Percentiles rank a stretch among this genome's conserved stretches.
These are phyloP conservation scores for Cactoblastis cactorum DNA, from an alignment of 2,888 invertebrate species.

Conservation along the genomic window DNA sequence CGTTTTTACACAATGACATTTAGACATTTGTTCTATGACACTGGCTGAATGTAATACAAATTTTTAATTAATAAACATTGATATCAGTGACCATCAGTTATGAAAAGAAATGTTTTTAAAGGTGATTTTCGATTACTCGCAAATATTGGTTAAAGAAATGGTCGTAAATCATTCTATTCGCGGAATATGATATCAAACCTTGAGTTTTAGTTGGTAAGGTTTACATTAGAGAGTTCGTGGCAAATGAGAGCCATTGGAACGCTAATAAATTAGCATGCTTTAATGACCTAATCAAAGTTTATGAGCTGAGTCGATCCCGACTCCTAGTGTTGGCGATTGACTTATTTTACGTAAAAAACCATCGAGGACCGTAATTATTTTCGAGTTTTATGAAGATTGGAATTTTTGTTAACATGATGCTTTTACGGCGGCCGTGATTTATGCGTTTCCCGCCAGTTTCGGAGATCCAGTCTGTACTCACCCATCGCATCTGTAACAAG, in stretches of 20 bases:
- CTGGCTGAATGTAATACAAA: background rate
- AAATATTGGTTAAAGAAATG: conserved; percentile 36
- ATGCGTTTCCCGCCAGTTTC: conserved; percentile 54
- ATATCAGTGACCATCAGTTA: conserved; percentile 25
- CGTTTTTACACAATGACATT: background rate
- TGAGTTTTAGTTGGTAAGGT: conserved; percentile 45
- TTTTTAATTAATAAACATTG: background rate
- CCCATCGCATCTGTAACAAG: conserved; percentile 91
- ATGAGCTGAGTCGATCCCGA: conserved; percentile 74
- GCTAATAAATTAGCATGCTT: conserved; percentile 76
- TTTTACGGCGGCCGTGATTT: conserved; percentile 63
- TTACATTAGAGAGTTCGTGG: conserved; percentile 56
- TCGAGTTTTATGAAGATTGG: conserved; percentile 77
- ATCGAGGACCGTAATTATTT: conserved; percentile 62
- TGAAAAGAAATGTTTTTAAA: conserved; percentile 54
- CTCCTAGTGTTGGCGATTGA: conserved; percentile 78
- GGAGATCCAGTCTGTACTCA: conserved; percentile 73
- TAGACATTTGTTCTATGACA: background rate
- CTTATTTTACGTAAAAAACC: conserved; percentile 67
- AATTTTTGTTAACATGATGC: conserved; percentile 65
- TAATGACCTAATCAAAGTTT: conserved; percentile 80
- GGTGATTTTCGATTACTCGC: conserved; percentile 69
- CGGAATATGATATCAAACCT: conserved; percentile 35
- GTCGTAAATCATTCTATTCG: conserved; percentile 41
- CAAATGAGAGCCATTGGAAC: conserved; percentile 66